Percentiles rank a stretch among this genome's conserved stretches.
These are phyloP conservation scores for Bolinopsis microptera DNA, from an alignment of 37 sponge, comb jelly and placozoan species.

Conservation along the genomic window DNA sequence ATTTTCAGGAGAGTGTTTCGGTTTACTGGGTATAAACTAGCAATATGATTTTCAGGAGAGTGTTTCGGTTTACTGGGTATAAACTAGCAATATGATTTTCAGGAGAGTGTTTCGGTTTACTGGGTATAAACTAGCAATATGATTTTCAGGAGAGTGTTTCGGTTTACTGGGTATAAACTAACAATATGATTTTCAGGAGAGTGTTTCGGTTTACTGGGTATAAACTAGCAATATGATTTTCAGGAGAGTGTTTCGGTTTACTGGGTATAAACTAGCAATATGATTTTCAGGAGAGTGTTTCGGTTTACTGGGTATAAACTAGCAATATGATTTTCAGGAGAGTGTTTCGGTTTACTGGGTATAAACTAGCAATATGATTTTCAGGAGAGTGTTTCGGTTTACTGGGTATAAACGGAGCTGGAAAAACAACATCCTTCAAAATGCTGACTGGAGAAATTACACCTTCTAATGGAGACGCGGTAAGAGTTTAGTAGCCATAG, in stretches of 20 bases:
- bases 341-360: constrained; percentile 60
- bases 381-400: constrained; percentile 59
- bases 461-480: constrained; percentile 55
- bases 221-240: background rate
- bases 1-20: constrained; percentile 50
- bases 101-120: constrained; percentile 62
- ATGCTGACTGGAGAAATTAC: constrained; percentile 23
- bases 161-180: constrained; percentile 54
- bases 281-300: constrained; percentile 36
- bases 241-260: constrained; percentile 59
- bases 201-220: constrained; percentile 60
- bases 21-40: constrained; percentile 51
- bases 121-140: background rate
- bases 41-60: background rate
- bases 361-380: background rate
- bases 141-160: constrained; percentile 39
- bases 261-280: constrained; percentile 22
- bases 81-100: background rate
- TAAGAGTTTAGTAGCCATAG: no score
- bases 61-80: constrained; percentile 63
- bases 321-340: background rate
- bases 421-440: constrained; percentile 57
- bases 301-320: constrained; percentile 49
- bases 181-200: background rate
- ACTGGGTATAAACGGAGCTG: constrained; percentile 58